Evolutionary conservation across 2,888 invertebrate species (phyloP).

Genomic region (Limnephilus auricula): DNA sequence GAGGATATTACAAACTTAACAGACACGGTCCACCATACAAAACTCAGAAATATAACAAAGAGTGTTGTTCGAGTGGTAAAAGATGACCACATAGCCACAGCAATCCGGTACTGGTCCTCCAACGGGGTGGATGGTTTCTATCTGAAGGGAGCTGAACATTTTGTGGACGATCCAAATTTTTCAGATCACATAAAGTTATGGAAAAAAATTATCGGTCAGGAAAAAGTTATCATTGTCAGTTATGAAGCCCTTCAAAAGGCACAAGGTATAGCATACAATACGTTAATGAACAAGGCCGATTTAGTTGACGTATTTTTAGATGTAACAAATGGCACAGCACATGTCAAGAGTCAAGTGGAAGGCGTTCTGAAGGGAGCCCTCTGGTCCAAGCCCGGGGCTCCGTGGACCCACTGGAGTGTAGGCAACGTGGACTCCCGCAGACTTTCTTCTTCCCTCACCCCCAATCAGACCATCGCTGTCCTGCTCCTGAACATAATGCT

Average conservation of each 20-base stretch:
- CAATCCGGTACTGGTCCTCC: conserved; percentile 83
- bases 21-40: conserved; percentile 25
- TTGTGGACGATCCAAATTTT: conserved; percentile 80
- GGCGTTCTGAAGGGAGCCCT: conserved; percentile 78
- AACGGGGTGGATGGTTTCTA: conserved; percentile 93
- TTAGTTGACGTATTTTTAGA: conserved; percentile 84
- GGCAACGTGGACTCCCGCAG: conserved; percentile 82
- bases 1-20: conserved; percentile 65
- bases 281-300: conserved; percentile 83
- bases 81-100: conserved; percentile 77
- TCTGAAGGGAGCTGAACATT: conserved; percentile 86
- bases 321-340: conserved; percentile 77
- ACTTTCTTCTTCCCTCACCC: conserved; percentile 77
- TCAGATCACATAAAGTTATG: conserved; percentile 80
- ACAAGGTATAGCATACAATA: conserved; percentile 75
- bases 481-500: conserved; percentile 87
- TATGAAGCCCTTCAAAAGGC: conserved; percentile 77
- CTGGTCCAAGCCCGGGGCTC: conserved; percentile 80
- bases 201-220: conserved; percentile 82
- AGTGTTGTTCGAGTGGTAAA: conserved; percentile 50
- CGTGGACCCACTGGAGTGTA: conserved; percentile 90
- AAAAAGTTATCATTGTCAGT: conserved; percentile 83
- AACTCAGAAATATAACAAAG: conserved; percentile 41
- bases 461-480: conserved; percentile 83
- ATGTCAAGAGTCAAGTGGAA: conserved; percentile 80